Base-by-base conservation (phyloP, 2,888 invertebrate species). In the Dryadula phaetusa region DNA sequence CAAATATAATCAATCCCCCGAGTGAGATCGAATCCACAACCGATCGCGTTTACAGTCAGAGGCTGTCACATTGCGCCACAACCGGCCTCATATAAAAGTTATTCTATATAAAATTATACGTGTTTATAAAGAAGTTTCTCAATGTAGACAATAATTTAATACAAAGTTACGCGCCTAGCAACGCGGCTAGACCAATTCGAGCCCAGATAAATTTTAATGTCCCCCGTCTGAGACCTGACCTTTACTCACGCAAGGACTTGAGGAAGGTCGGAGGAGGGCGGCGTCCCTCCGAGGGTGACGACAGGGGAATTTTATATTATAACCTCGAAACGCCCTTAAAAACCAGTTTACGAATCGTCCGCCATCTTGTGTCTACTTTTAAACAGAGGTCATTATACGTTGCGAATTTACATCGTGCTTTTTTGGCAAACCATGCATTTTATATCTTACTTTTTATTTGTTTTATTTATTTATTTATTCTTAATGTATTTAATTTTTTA, bases 291-390 rank as follows among this genome's bases (percentile, higher is more conserved):
- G 78, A 81, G 87, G 86, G 84, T 81, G 84, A 78, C 79, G 79
- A 70, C 76, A 76, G 78, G 81, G 79, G 77, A 74, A 83, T 85
- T 85, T 87, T 86, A 83, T 85, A 83, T 85, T 84, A 86, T 83
- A 86, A 90, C 90, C 89, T 90, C 88, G 82, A 88, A 86, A 88
- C 87, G 87, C 76, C 89, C 88, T 89, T 76, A 74, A 74, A 74
- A 77, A 78, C 77, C 74, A 76, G 78, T 76, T 78, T 73, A 72
- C 63, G 72, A 75, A 75, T 74, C 74, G 65, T 60, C 69, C 60
- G 70, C 71, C 70, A 70, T 72, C 69, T 72, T 73, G 75, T 72
- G 70, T 69, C 72, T 71, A 67, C 69, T 72, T 70, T 53, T 22
- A 42, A 72, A 67, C 64, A 63, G 67, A 73, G 73, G 75, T 75